These are phyloP conservation scores for Limnephilus marmoratus DNA, from an alignment of 2,888 invertebrate species.

Conservation along the genomic window DNA sequence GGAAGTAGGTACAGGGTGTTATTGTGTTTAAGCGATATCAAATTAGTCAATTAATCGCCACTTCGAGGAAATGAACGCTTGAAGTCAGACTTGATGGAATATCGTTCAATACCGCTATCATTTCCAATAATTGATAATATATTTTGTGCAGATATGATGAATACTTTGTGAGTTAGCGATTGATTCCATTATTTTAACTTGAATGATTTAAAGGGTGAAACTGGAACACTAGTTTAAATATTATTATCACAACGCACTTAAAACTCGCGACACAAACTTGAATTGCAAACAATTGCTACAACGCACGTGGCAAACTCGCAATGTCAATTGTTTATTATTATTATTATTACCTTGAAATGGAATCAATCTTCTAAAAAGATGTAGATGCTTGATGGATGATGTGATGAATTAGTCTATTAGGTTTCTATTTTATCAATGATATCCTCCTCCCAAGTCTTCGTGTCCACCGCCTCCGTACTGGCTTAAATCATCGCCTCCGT, in stretches of 20 bases:
- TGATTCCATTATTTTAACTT: not conserved
- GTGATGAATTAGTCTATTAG: not conserved
- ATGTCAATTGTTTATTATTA: not conserved
- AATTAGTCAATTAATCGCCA: not conserved
- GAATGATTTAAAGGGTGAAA: not conserved
- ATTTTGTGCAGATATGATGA: not conserved
- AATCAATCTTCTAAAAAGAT: constrained; percentile 24
- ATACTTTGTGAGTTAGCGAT: not conserved
- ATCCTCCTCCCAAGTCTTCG: constrained; percentile 50
- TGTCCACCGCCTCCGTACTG: constrained; percentile 8
- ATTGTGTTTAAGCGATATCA: not conserved
- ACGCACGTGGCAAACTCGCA: constrained; percentile 20
- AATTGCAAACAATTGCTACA: constrained; percentile 13
- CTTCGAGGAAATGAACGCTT: not conserved
- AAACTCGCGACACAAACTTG: constrained; percentile 6
- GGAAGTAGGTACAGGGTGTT: not conserved
- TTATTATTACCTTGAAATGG: constrained; percentile 17
- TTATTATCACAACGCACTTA: constrained; percentile 14
- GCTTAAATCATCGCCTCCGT: not conserved
- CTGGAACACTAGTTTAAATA: not conserved
- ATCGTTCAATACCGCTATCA: not conserved
- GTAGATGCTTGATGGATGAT: not conserved
- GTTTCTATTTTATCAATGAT: constrained; percentile 46
- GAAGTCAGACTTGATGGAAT: not conserved
- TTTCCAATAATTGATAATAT: not conserved